Percentiles rank a stretch among this genome's conserved stretches.
Conservation (phyloP, 2,888 invertebrate genomes). For the Pyrochroa serraticornis region DNA sequence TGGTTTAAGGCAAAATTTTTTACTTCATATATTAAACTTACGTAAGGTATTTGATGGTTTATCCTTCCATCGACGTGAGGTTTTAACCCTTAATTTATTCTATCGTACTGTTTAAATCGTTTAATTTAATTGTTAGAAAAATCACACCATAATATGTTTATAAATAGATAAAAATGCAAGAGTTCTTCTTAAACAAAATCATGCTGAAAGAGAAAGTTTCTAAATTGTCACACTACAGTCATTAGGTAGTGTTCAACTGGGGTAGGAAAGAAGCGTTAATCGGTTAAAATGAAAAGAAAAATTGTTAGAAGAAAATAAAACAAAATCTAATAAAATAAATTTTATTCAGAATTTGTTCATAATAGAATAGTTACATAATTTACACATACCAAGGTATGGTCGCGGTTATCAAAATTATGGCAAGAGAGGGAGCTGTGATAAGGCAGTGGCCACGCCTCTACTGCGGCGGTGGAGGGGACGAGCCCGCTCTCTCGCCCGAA, state of each 20-base stretch:
- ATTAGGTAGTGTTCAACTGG: conserved; percentile 16
- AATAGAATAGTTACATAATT: background rate
- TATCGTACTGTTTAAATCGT: conserved; percentile 35
- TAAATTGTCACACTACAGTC: conserved; percentile 30
- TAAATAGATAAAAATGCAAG: conserved; percentile 8
- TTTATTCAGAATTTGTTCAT: conserved; percentile 42
- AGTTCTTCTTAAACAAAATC: conserved; percentile 22
- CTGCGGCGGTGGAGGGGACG: background rate
- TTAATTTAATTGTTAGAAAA: conserved; percentile 36
- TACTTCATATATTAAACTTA: conserved; percentile 34
- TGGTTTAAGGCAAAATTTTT: conserved; percentile 17
- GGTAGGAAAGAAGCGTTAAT: conserved; percentile 11
- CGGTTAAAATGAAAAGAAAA: conserved; percentile 5
- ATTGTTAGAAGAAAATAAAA: conserved; percentile 34
- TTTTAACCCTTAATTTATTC: conserved; percentile 29
- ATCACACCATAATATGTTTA: conserved; percentile 22
- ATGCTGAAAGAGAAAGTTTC: conserved; percentile 38
- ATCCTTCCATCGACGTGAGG: conserved; percentile 21
- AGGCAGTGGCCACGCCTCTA: conserved; percentile 14
- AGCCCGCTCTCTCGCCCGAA: conserved; percentile 5
- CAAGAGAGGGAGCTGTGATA: conserved; percentile 3
- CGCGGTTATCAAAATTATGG: conserved; percentile 7
- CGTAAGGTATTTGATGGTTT: conserved; percentile 20
- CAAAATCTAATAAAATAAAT: conserved; percentile 40
- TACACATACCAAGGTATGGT: conserved; percentile 2